Conservation (phyloP, 2,113 vertebrate species). For the Petrocephalus zakoni region DNA sequence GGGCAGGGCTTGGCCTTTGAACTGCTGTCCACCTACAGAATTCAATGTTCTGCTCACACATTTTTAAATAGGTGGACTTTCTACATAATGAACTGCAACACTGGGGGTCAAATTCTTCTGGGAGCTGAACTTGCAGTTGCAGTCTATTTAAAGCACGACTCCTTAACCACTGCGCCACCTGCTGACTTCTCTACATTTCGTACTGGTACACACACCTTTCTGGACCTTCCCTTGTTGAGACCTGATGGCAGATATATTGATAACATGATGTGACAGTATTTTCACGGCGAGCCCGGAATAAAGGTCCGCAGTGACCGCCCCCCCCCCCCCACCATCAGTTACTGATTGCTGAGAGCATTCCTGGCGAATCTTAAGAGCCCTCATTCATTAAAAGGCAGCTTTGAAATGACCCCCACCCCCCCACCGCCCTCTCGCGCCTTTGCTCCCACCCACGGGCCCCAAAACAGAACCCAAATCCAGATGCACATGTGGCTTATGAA, state of each 20-base stretch:
- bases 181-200: background rate
- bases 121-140: background rate
- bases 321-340: background rate
- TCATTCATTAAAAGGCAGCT: background rate
- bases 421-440: background rate
- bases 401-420: background rate
- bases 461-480: background rate
- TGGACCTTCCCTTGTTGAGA: background rate
- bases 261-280: background rate
- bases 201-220: background rate
- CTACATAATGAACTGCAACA: background rate
- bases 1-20: background rate
- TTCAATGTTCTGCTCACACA: background rate
- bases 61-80: background rate
- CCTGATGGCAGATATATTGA: background rate
- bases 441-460: background rate
- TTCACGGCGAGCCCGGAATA: background rate
- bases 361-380: background rate
- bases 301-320: background rate
- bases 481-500: background rate
- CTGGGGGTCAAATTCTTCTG: background rate
- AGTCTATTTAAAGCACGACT: background rate
- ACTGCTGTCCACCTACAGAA: background rate
- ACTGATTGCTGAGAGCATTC: background rate
- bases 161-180: background rate